Conservation (phyloP, 30 jellyfish, hydroid and myxozoan species). For the Cassiopea xamachana region DNA sequence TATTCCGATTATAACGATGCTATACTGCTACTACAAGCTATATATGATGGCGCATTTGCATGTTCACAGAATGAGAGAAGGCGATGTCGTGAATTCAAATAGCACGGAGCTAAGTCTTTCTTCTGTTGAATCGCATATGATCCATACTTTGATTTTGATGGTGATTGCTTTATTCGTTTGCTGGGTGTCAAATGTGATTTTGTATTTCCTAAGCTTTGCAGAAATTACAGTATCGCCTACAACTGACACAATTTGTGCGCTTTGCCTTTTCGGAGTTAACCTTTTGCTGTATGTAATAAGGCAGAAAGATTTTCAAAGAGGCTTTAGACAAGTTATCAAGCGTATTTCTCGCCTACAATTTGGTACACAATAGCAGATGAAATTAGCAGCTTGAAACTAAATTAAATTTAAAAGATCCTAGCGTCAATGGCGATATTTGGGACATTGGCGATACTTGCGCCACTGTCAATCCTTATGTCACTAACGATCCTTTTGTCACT, state of each 20-base stretch:
- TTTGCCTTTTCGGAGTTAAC: conserved; percentile 65
- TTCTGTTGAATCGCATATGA: conserved; percentile 27
- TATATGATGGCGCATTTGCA: conserved; percentile 12
- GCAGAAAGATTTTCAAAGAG: conserved; percentile 63
- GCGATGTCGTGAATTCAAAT: neutral
- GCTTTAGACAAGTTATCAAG: conserved; percentile 38
- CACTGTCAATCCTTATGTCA: no score
- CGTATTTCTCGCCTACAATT: conserved; percentile 16
- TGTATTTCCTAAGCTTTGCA: neutral
- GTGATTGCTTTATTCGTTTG: neutral
- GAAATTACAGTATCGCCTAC: neutral
- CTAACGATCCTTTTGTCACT: no score
- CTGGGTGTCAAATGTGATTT: conserved; percentile 42
- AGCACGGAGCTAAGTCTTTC: neutral
- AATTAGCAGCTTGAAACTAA: no score
- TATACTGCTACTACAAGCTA: no score
- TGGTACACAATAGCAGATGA: neutral
- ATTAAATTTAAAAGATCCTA: no score
- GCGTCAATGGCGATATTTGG: no score
- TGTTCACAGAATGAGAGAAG: conserved; percentile 23
- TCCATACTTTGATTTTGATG: conserved; percentile 48
- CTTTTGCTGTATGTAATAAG: conserved; percentile 77
- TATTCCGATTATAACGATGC: no score
- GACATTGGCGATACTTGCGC: no score
- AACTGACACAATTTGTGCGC: conserved; percentile 16